phyloP scores from a whole-genome alignment of 2,888 invertebrate genomes.

The Hypselothyrea guttata region DNA sequence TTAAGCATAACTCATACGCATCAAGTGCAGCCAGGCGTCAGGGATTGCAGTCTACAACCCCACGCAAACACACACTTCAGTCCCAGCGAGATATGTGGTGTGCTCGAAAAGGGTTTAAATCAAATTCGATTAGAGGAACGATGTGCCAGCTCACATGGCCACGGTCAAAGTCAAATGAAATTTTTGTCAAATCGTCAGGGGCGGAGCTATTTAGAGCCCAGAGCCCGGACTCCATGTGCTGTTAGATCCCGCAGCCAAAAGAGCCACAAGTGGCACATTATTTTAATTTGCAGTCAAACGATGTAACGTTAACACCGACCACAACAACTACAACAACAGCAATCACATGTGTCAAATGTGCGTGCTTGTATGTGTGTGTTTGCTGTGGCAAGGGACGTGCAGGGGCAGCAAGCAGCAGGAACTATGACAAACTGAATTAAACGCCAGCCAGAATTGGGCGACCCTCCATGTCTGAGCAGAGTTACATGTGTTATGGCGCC shows the following conservation, averaged over 20 bases:
- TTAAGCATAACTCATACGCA: slow-evolving; percentile 42
- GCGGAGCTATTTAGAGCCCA: slow-evolving; percentile 10
- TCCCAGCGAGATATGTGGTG: slow-evolving; percentile 30
- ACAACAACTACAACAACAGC: slow-evolving; percentile 6
- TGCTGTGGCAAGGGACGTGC: slow-evolving; percentile 9
- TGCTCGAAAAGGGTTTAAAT: slow-evolving; percentile 71
- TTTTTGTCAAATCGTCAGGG: slow-evolving; percentile 52
- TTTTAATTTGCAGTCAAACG: slow-evolving; percentile 76
- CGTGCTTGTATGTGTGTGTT: slow-evolving; percentile 1
- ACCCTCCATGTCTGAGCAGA: neutral
- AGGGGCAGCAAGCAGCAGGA: slow-evolving; percentile 2
- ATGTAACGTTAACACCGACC: slow-evolving; percentile 64
- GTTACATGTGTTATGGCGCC: slow-evolving; percentile 9
- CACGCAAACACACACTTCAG: slow-evolving; percentile 22
- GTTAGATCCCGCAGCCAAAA: slow-evolving; percentile 23
- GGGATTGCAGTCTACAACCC: slow-evolving; percentile 33
- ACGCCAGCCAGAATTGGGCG: slow-evolving; percentile 5
- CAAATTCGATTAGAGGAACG: slow-evolving; percentile 78
- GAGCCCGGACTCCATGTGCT: slow-evolving; percentile 1
- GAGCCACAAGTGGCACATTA: slow-evolving; percentile 81
- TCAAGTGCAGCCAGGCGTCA: slow-evolving; percentile 40
- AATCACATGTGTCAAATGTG: slow-evolving; percentile 3
- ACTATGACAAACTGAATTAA: too few relatives aligned
- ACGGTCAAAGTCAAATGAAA: slow-evolving; percentile 44
- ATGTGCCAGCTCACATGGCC: slow-evolving; percentile 24